Conservation (phyloP, 2,113 vertebrate species). For the Ctenodactylus gundi region DNA sequence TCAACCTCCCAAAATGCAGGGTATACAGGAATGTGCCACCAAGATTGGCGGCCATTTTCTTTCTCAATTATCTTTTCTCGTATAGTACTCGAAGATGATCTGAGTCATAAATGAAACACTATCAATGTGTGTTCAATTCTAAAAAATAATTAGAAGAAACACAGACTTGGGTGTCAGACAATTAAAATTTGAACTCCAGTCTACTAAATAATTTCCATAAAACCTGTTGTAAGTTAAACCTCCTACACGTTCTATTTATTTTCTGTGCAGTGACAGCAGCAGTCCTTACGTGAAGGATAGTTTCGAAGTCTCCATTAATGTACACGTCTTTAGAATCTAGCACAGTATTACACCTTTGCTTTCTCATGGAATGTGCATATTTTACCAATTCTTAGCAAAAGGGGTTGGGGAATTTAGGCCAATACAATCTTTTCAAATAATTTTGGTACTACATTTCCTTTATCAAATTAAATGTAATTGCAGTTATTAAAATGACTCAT, state of each 20-base stretch:
- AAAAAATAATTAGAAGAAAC: not conserved
- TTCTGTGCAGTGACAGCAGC: not conserved
- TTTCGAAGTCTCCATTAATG: not conserved
- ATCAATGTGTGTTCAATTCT: not conserved
- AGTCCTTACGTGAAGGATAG: not conserved
- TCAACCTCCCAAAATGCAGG: too few relatives aligned
- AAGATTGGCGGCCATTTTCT: not conserved
- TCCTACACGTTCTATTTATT: not conserved
- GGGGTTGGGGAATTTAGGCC: not conserved
- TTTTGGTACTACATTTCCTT: not conserved
- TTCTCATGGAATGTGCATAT: not conserved
- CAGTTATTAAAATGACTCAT: not conserved
- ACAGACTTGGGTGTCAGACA: not conserved
- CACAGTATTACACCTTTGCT: not conserved
- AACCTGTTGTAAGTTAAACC: not conserved
- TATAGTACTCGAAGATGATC: not conserved
- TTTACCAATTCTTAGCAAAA: not conserved
- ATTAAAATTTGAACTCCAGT: not conserved
- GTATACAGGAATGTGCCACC: too few relatives aligned
- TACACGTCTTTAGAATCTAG: not conserved
- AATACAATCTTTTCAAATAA: not conserved
- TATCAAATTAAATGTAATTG: not conserved
- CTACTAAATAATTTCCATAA: not conserved
- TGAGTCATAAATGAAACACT: not conserved
- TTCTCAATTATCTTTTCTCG: not conserved